phyloP scores from a whole-genome alignment of 2,888 invertebrate genomes.

The Aphodius sticticus region DNA sequence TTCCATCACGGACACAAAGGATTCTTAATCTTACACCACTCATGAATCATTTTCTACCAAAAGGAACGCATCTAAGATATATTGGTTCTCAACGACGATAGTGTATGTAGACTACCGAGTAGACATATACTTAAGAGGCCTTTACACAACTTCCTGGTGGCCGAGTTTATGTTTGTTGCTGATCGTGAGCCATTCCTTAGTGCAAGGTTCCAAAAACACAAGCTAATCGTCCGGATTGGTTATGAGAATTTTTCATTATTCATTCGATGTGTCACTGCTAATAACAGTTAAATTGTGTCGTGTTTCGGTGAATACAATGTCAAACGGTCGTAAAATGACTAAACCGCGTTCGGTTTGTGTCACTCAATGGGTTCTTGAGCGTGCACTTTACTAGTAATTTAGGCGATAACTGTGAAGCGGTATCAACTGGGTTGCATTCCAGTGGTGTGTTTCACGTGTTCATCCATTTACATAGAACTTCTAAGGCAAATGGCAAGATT shows the following conservation, averaged over 20 bases:
- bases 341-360: neutral
- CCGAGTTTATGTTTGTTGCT: too few species aligned
- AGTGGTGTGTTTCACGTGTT: neutral
- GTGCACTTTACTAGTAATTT: neutral
- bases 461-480: neutral
- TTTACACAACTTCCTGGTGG: too few species aligned
- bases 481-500: neutral
- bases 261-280: neutral
- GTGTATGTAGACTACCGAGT: too few species aligned
- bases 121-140: too few species aligned
- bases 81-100: too few species aligned
- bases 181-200: too few species aligned
- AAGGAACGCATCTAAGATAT: neutral
- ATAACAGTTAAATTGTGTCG: neutral
- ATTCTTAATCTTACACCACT: neutral
- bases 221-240: too few species aligned
- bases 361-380: neutral
- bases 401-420: slow-evolving; percentile 4
- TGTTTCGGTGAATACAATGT: neutral
- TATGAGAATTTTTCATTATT: neutral
- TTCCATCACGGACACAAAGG: slow-evolving; percentile 14
- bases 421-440: neutral
- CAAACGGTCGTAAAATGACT: neutral
- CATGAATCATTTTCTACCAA: neutral
- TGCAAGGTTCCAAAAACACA: too few species aligned